Base-by-base conservation (phyloP, 2,113 vertebrate genomes). In the Setophaga kirtlandii region DNA sequence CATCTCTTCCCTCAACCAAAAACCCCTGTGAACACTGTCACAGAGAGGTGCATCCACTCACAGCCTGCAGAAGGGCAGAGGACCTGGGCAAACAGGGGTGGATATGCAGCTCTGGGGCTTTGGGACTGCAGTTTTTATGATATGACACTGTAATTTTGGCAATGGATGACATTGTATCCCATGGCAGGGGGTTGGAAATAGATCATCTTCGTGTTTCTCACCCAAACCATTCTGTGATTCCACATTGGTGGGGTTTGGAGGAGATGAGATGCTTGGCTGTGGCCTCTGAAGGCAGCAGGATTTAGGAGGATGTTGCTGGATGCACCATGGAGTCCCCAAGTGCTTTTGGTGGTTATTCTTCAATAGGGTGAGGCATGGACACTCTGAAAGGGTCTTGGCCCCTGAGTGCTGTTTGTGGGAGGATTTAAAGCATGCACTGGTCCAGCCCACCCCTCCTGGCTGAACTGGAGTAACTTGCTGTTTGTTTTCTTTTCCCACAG, bases 401-500 rank as follows among this genome's bases (percentile, higher is more conserved):
- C 67, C 33, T 22, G 46, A 53, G 18, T 39, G 50, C 70, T 93
- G 2, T 27, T 59, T 86, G 37, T 3, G 22, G 67, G 37, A 93
- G 71, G 71, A 47, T 83, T 86, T 46, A 35, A 83, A 77, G 53
- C 50, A 1, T 37, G 42, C 14, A 17, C 27, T 24, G 46, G 25
- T 27, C 15, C 50, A 59, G 31, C 24, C 49, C 9, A 0, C 44
- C 83, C 17, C 35, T 65, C 30, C 41, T 52, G 20, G 5, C 18
- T 1, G 23, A 83, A 5, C 69, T 58, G 31, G 21, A 39, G 14
- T 94, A 77, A 95, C 79, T 73, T 27, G 9, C 27, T 90, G 33
- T 65, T 92, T 94, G 47, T 96, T 94, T 95, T 79, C 88, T 83
- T 97, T 97, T 93, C 95, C 70, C 8, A 5, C 75, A 98, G 98